Evolutionary conservation across 37 sponge, comb jelly and placozoan genomes (phyloP).

Genomic region (Ianthella basta): DNA sequence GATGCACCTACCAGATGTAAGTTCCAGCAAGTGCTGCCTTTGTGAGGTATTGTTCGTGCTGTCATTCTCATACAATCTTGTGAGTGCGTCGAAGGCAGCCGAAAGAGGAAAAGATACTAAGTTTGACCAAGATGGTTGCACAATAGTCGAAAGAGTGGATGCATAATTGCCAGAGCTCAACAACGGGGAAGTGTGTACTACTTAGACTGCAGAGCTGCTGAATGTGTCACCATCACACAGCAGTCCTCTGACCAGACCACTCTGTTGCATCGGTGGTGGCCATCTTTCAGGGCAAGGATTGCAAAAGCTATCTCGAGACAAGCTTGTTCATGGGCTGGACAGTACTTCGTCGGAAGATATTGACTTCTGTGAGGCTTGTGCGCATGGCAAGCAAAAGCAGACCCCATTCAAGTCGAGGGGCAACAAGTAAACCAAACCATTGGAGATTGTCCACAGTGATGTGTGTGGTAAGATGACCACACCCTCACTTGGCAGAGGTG

Average conservation of each 20-base stretch:
- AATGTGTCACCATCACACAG: neutral
- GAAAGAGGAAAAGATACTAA: slow-evolving; percentile 33
- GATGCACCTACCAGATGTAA: slow-evolving; percentile 38
- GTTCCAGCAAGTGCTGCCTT: slow-evolving; percentile 41
- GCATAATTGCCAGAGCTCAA: slow-evolving; percentile 45
- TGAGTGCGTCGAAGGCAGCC: slow-evolving; percentile 55
- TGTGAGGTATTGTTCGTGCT: slow-evolving; percentile 56
- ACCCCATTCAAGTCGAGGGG: slow-evolving; percentile 26
- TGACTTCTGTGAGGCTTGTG: slow-evolving; percentile 55
- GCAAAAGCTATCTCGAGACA: slow-evolving; percentile 44
- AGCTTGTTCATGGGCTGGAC: slow-evolving; percentile 55
- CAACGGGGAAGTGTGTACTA: slow-evolving; percentile 57
- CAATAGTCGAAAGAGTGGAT: slow-evolving; percentile 31
- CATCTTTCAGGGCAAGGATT: slow-evolving; percentile 49
- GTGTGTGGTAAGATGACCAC: slow-evolving; percentile 57
- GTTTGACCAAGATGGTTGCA: slow-evolving; percentile 44
- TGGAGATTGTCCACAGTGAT: slow-evolving; percentile 56
- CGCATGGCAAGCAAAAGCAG: slow-evolving; percentile 58
- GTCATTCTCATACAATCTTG: slow-evolving; percentile 33
- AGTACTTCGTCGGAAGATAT: slow-evolving; percentile 39
- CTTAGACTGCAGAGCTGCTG: slow-evolving; percentile 3
- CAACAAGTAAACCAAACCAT: slow-evolving; percentile 36
- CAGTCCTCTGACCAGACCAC: neutral
- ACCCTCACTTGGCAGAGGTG: slow-evolving; percentile 48
- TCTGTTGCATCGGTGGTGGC: slow-evolving; percentile 64